Evolutionary conservation across 2,113 vertebrate species (phyloP).

Genomic region (Oenanthe melanoleuca): DNA sequence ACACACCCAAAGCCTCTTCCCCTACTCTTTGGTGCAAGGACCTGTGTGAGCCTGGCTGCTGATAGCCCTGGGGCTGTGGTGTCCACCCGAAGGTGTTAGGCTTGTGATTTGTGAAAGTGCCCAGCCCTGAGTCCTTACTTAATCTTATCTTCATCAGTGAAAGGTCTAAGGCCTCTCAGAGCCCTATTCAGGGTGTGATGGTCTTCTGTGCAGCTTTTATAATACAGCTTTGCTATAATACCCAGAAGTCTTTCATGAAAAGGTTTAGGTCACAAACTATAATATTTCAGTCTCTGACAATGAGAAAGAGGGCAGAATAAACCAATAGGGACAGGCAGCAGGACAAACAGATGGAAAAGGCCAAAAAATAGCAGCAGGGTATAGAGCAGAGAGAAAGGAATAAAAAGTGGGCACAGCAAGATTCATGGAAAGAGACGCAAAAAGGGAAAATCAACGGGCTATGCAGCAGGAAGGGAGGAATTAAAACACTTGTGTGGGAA

Average conservation of each 20-base stretch:
- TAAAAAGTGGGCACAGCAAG: neutral
- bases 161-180: neutral
- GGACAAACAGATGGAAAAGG: neutral
- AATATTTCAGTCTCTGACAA: neutral
- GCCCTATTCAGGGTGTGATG: neutral
- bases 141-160: neutral
- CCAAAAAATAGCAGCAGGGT: neutral
- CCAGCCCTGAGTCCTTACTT: neutral
- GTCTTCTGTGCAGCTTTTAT: neutral
- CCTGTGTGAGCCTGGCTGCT: neutral
- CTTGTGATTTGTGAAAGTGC: neutral
- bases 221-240: neutral
- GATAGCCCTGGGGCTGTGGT: neutral
- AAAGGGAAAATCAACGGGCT: neutral
- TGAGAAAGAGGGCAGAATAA: neutral
- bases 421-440: neutral
- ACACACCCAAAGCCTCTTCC: neutral
- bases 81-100: neutral
- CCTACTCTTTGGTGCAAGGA: neutral
- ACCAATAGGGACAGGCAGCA: neutral
- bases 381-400: neutral
- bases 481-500: neutral
- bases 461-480: neutral
- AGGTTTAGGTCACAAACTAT: neutral
- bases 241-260: neutral